Base-by-base conservation (phyloP, 2,888 invertebrate genomes). In the Petrolisthes cinctipes region DNA sequence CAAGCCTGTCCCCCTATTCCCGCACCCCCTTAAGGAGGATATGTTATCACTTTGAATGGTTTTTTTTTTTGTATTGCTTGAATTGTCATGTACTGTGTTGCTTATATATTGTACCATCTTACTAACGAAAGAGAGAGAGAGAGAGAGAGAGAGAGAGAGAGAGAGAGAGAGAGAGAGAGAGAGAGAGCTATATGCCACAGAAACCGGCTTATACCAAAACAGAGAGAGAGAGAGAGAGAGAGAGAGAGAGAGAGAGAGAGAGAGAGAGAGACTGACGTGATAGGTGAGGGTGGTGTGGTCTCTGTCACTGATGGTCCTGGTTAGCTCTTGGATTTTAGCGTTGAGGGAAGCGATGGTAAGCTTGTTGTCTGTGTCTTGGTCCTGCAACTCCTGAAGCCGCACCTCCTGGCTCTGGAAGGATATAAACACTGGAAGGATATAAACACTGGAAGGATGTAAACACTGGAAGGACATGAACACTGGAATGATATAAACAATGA, bases 311-410 rank as follows among this genome's bases (percentile, higher is more conserved):
- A 79, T 61, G 23, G 51, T 79, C 68, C 68, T 75, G 4, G 37
- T 78, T 9, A 79, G 20, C 23, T 84, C 76, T n/a, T 84, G 84
- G 6, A 84, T 20, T 54, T 84, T 84, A 0, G 84, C 79, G 68
- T 68, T 79, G 54, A 84, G 78, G 51, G 84, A 79, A 23, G 84
- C 84, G 17, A 84, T 84, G 54, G 78, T 84, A 20, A 61, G 61
- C 23, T 84, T 23, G 84, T 53, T 66, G 78, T 66, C 78, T 5
- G 9, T 68, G 20, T 84, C 79, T 17, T 84, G 57, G 53, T 84
- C 84, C 17, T 4, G 9, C 53, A 78, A 54, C 54, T 78, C 66
- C 66, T 76, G 14, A 4, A 84, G 51, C 5, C 68, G 78, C 4
- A 11, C 78, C 37, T 84, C 84, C 2, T 76, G 76, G 51, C 61